A percentile compares a stretch with the other conserved stretches of the same genome.
Conservation (phyloP, 2,797 vertebrate species). For the Serranus cabrilla region DNA sequence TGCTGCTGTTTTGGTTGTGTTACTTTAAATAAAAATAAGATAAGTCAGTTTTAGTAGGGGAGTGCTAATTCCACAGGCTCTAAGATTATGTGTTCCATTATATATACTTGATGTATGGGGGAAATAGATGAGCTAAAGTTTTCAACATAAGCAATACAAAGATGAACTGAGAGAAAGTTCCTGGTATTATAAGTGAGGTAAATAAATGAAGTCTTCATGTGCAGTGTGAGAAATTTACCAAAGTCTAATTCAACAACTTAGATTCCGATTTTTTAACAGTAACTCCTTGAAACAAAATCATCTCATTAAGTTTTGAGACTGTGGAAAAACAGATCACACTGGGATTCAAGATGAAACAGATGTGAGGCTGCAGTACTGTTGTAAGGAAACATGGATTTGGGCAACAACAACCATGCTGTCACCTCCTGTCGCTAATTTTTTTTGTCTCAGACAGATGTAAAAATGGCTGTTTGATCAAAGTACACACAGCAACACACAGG, state of each 20-base stretch:
- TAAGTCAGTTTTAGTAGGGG: neutral
- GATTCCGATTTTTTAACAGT: neutral
- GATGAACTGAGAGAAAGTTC: neutral
- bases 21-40: neutral
- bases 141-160: neutral
- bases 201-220: neutral
- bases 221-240: neutral
- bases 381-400: constrained; percentile 18
- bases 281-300: constrained; percentile 12
- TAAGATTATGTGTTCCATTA: neutral
- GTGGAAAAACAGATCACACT: constrained; percentile 21
- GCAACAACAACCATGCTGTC: constrained; percentile 30
- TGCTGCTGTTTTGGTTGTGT: neutral
- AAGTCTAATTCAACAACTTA: neutral
- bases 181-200: neutral
- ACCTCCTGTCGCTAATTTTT: constrained; percentile 26
- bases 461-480: constrained; percentile 32
- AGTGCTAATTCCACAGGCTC: neutral
- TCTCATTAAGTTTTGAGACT: neutral
- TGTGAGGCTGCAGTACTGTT: neutral
- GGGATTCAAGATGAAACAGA: constrained; percentile 40
- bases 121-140: neutral
- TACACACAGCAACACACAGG: neutral
- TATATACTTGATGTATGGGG: neutral
- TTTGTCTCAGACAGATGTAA: constrained; percentile 23